Evolutionary conservation across 2,888 invertebrate genomes (phyloP).

Genomic region (Encarsia formosa): DNA sequence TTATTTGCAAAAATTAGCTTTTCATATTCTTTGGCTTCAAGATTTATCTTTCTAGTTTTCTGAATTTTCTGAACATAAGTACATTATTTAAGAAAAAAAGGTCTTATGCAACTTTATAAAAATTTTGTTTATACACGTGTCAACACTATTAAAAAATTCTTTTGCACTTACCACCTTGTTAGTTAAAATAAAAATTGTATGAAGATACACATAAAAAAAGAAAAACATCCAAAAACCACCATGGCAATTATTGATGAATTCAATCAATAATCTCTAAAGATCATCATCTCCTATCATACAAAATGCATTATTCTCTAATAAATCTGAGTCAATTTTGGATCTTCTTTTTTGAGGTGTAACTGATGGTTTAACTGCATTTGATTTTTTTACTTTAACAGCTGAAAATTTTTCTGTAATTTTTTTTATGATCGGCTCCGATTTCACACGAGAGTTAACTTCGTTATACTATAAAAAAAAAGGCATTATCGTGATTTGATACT

Average conservation of each 20-base stretch:
- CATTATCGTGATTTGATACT: no score
- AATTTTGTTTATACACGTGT: no score
- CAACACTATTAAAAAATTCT: background rate
- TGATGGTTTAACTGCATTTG: constrained; percentile 24
- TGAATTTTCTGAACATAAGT: background rate
- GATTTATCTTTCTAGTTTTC: no score
- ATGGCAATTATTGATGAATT: background rate
- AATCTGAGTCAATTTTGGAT: constrained; percentile 51
- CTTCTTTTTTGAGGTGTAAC: constrained; percentile 33
- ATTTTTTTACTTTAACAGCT: constrained; percentile 66
- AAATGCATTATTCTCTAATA: constrained; percentile 87
- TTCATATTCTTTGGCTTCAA: no score
- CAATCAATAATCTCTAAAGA: constrained; percentile 54
- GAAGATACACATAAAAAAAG: constrained; percentile 18
- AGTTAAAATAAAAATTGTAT: background rate
- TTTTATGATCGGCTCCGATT: constrained; percentile 66
- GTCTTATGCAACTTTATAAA: no score
- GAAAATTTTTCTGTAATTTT: constrained; percentile 69
- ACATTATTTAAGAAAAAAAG: background rate
- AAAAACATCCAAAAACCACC: background rate
- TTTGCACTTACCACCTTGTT: background rate
- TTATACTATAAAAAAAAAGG: constrained; percentile 28
- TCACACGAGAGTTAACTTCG: constrained; percentile 34
- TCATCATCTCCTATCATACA: constrained; percentile 95
- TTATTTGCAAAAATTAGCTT: no score